Base-by-base conservation (phyloP, 2,888 invertebrate species). In the Blastobasis adustella region DNA sequence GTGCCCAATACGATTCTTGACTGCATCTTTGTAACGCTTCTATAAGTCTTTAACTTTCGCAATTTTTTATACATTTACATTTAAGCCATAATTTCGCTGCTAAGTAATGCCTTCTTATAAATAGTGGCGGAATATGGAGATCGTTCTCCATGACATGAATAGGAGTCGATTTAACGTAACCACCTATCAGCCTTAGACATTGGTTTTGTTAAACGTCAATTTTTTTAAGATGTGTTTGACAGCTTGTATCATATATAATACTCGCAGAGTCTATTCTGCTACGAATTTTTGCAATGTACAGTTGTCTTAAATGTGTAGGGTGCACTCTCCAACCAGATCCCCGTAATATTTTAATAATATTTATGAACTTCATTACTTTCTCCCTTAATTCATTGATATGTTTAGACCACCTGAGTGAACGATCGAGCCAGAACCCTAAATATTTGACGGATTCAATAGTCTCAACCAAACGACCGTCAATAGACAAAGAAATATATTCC, bases 401-500 rank as follows among this genome's bases (percentile, higher is more conserved):
- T 54, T 56, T 64, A 4, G 37, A 8, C 69, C 66, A 69, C 6
- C 50, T 51, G 5, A 67, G 42, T 0, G 51, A 51, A 1, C 49
- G 46, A 51, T 67, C 66, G 2, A 68, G 42, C 65, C 65, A 65
- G 9, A 66, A 5, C 9, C 65, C 63, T 10, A 68, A 46, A 51
- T 65, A 67, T 52, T 61, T 69, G 1, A 60, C 49, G 50, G 10
- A 42, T 6, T 58, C 43, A 5, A 55, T 51, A 7, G 44, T 5
- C 8, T 49, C 23, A 37, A 63, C n/a, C 6, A 5, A 3, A 43
- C 43, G 9, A 49, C 42, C 7, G 42, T 36, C 6, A 49, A 37
- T 3, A 5, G 2, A 23, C 5, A 4, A 4, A 6, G 10, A 42
- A 37, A 43, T 37, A 49, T 36, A 37, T 5, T 36, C n/a, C n/a